Conservation (phyloP, 2,888 invertebrate species). For the Pseudoips prasinana region DNA sequence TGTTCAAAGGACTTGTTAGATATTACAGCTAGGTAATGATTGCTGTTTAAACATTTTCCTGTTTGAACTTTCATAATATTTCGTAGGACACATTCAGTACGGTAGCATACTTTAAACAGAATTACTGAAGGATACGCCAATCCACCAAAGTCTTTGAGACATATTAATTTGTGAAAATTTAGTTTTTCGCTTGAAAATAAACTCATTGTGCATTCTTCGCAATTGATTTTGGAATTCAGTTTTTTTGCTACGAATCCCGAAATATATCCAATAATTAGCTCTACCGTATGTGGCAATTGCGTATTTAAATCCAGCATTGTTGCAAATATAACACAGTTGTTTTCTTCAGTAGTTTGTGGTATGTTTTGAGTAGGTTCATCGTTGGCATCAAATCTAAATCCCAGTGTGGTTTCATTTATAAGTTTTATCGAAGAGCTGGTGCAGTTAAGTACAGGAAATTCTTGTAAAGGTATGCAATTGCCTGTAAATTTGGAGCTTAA, state of each 20-base stretch:
- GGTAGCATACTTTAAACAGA: background rate
- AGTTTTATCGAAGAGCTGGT: too few relatives aligned
- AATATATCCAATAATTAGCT: too few relatives aligned
- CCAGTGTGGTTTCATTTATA: background rate
- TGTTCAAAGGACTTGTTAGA: background rate
- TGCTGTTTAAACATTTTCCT: background rate
- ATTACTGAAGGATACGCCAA: constrained; percentile 2
- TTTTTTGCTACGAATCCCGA: too few relatives aligned
- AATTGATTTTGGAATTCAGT: too few relatives aligned
- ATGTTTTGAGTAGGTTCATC: too few relatives aligned
- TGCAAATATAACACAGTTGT: too few relatives aligned
- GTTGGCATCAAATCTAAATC: too few relatives aligned
- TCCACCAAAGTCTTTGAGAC: constrained; percentile 4
- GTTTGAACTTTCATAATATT: background rate
- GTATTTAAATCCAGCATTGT: too few relatives aligned
- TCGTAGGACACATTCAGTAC: background rate
- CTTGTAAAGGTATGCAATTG: background rate
- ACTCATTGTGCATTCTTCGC: too few relatives aligned
- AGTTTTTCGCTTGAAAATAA: too few relatives aligned
- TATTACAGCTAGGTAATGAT: background rate
- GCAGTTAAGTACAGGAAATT: background rate
- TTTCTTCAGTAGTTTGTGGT: background rate
- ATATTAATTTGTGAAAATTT: constrained; percentile 3
- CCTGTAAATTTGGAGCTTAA: background rate
- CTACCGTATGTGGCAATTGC: too few relatives aligned